phyloP scores from a whole-genome alignment of 2,113 vertebrate species.

The Anhinga anhinga region DNA sequence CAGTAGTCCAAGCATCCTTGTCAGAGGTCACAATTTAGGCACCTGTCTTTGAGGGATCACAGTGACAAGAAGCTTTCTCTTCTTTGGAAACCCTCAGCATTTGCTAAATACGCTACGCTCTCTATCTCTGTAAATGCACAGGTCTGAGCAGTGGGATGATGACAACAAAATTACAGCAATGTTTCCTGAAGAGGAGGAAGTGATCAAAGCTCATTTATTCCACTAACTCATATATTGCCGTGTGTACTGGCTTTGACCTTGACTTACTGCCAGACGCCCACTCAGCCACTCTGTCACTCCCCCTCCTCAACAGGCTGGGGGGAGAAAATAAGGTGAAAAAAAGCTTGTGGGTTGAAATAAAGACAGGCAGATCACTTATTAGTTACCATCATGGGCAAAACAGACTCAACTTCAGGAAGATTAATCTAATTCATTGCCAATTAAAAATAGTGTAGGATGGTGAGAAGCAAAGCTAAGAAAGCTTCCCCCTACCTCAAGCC shows the following conservation, averaged over 20 bases:
- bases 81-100: not conserved
- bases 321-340: not conserved
- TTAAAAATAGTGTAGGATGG: not conserved
- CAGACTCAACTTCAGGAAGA: not conserved
- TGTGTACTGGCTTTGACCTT: not conserved
- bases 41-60: not conserved
- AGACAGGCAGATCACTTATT: not conserved
- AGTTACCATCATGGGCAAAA: not conserved
- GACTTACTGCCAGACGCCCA: not conserved
- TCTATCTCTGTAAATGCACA: not conserved
- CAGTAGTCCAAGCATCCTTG: not conserved
- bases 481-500: rapidly evolving
- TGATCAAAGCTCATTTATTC: not conserved
- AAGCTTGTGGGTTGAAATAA: not conserved
- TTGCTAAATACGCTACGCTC: not conserved
- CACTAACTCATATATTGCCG: not conserved
- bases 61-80: not conserved
- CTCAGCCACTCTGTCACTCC: not conserved
- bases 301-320: not conserved
- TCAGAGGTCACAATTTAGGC: not conserved
- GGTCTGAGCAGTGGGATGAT: not conserved
- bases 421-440: not conserved
- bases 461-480: not conserved
- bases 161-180: not conserved
- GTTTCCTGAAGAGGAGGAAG: not conserved